Percentiles rank a stretch among this genome's conserved stretches.
phyloP scores from a whole-genome alignment of 1,140 invertebrate genomes.

The Aphaenogaster floridana region DNA sequence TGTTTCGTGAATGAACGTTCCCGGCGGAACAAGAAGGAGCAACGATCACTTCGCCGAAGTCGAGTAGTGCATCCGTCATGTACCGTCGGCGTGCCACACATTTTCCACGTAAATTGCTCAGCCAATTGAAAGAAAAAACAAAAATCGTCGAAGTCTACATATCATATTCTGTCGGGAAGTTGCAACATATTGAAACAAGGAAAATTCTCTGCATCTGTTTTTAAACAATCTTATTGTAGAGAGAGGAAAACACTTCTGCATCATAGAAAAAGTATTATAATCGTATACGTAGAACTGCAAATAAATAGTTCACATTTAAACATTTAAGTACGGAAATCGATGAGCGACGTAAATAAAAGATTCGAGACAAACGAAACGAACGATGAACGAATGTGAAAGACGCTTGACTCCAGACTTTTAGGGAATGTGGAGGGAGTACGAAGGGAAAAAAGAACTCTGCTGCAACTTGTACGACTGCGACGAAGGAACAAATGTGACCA shows the following conservation, averaged over 20 bases:
- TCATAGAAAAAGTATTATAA: background rate
- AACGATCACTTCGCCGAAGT: conserved; percentile 20
- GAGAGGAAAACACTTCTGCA: background rate
- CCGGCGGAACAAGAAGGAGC: background rate
- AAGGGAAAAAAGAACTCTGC: background rate
- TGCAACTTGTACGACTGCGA: conserved; percentile 41
- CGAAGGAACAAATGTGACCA: background rate
- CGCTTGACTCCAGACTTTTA: background rate
- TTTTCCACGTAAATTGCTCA: conserved; percentile 40
- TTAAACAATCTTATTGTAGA: background rate
- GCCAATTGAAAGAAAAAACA: conserved; percentile 20
- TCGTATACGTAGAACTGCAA: background rate
- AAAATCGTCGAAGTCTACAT: background rate
- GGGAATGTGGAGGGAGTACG: too few relatives aligned
- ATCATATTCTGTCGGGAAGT: background rate
- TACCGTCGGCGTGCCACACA: conserved; percentile 6
- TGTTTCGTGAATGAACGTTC: conserved; percentile 42
- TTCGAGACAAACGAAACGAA: background rate
- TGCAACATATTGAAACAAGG: conserved; percentile 1
- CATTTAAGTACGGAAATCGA: background rate
- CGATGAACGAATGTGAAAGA: conserved; percentile 26
- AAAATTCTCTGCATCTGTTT: background rate
- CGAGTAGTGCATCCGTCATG: conserved; percentile 37
- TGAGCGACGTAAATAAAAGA: conserved; percentile 29
- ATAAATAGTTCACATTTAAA: conserved; percentile 27